phyloP scores from a whole-genome alignment of 2,888 invertebrate genomes.

The Drosophila algonquin region DNA sequence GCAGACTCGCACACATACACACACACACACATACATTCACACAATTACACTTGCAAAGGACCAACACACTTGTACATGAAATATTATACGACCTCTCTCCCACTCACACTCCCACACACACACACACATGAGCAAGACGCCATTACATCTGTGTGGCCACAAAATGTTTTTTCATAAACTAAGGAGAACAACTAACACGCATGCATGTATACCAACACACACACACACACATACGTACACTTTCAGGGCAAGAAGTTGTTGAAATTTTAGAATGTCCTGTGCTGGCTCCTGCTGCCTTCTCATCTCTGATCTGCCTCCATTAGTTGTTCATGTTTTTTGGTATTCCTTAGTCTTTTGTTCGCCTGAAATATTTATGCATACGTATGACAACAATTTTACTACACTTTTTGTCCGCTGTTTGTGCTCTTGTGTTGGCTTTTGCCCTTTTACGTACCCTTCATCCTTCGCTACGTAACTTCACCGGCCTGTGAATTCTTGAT shows the following conservation, averaged over 20 bases:
- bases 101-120: slow-evolving; percentile 14
- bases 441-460: slow-evolving; percentile 2
- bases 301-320: not conserved
- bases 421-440: slow-evolving; percentile 27
- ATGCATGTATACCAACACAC: slow-evolving; percentile 9
- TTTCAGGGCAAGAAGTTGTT: slow-evolving; percentile 34
- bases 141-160: slow-evolving; percentile 63
- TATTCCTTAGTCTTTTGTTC: slow-evolving; percentile 58
- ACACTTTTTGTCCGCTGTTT: slow-evolving; percentile 31
- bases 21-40: slow-evolving; percentile 39
- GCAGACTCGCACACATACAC: slow-evolving; percentile 31
- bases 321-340: slow-evolving; percentile 32
- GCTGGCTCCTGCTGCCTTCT: slow-evolving; percentile 1
- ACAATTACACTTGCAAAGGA: slow-evolving; percentile 31
- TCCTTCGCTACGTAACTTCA: slow-evolving; percentile 16
- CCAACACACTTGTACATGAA: slow-evolving; percentile 70
- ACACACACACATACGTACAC: not conserved
- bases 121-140: slow-evolving; percentile 18
- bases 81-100: slow-evolving; percentile 47
- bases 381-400: slow-evolving; percentile 58
- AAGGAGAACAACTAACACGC: slow-evolving; percentile 20
- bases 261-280: slow-evolving; percentile 65
- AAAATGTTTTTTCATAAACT: slow-evolving; percentile 75
- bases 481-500: slow-evolving; percentile 55
- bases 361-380: slow-evolving; percentile 67